Base-by-base conservation (phyloP, 2,113 vertebrate species). In the Hydrochoerus hydrochaeris region DNA sequence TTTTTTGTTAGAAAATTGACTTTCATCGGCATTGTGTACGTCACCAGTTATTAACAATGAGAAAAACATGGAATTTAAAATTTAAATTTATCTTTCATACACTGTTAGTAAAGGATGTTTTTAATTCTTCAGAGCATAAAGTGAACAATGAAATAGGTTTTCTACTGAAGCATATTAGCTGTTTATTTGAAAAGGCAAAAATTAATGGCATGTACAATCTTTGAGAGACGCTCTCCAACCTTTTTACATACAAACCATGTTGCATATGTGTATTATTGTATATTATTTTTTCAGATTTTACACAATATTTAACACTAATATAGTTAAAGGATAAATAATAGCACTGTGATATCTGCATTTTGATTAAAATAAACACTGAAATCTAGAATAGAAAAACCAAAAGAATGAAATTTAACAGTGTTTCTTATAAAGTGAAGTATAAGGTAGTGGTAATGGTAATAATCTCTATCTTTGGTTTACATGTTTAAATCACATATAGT, bases 11-110 rank as follows among this genome's bases (percentile, higher is more conserved):
- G 46, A 30, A 89, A 94, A 96, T 81, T 93, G 67, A 3, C 65
- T 93, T 67, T 3, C n/a, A 20, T 12, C 24, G n/a, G 16, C 17
- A 41, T 69, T 91, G 41, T 54, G 58, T 95, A 69, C 38, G 35
- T 69, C 97, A 28, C 63, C 78, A 97, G 44, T 91, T 26, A 16
- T 28, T 92, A 97, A 87, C 89, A 96, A 93, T 82, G 35, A 92
- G 46, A 44, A 32, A 78, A 92, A 97, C n/a, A 32, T 57, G 0
- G n/a, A 88, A 88, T 63, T 65, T 81, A 7, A 32, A 85, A 14
- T 88, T 82, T 88, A 85, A 73, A 95, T 85, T 63, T 63, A 62
- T 96, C 41, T 82, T 86, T 91, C 49, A 93, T 54, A 0, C 4
- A 38, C 20, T 75, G n/a, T 38, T 82, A 95, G 44, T 78, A 38